These are phyloP conservation scores for Hirtodrosophila cameraria DNA, from an alignment of 2,888 invertebrate genomes.

Conservation along the genomic window DNA sequence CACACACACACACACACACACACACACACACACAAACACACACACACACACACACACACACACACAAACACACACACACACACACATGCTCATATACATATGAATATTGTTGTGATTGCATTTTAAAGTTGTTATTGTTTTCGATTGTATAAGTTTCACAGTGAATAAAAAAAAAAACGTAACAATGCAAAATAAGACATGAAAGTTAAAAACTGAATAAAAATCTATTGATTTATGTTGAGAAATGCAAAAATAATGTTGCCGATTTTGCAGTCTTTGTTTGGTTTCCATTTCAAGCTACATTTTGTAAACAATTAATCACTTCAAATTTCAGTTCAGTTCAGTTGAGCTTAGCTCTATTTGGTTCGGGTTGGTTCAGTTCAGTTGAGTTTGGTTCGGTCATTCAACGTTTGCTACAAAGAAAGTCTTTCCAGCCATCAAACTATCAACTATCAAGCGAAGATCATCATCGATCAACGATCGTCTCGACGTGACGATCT, in stretches of 20 bases:
- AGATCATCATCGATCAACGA: constrained; percentile 43
- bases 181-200: constrained; percentile 18
- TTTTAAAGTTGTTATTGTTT: constrained; percentile 8
- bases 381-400: constrained; percentile 21
- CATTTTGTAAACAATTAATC: constrained; percentile 9
- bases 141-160: constrained; percentile 23
- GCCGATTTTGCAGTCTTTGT: constrained; percentile 11
- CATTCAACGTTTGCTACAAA: constrained; percentile 29
- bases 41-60: background rate
- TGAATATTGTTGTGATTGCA: constrained; percentile 21
- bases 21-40: background rate
- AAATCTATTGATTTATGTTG: constrained; percentile 27
- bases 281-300: constrained; percentile 33
- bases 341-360: background rate
- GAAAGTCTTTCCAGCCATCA: constrained; percentile 46
- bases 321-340: constrained; percentile 11
- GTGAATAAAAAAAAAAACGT: constrained; percentile 28
- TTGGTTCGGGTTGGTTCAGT: background rate
- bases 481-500: constrained; percentile 7
- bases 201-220: constrained; percentile 34
- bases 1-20: background rate
- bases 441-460: background rate
- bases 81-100: no score
- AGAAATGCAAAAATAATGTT: constrained; percentile 25
- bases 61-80: background rate